These are phyloP conservation scores for Nycteola revayana DNA, from an alignment of 2,888 invertebrate genomes.

Conservation along the genomic window DNA sequence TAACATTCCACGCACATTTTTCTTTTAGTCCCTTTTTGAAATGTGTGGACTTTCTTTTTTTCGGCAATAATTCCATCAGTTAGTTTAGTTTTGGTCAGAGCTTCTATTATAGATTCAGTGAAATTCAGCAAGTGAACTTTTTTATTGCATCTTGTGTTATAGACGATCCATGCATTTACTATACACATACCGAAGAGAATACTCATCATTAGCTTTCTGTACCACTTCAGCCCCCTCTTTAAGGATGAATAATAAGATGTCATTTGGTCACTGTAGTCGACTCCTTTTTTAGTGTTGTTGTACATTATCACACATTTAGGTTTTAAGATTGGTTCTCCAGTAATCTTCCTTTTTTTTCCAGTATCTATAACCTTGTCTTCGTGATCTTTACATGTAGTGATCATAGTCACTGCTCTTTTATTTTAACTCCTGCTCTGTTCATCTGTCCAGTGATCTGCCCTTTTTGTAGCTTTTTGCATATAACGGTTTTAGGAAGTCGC, in stretches of 20 bases:
- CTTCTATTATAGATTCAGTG: background rate
- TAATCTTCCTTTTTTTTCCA: constrained; percentile 7
- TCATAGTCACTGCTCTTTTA: constrained; percentile 12
- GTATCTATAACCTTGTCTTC: constrained; percentile 9
- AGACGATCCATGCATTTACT: constrained; percentile 16
- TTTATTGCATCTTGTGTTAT: constrained; percentile 3
- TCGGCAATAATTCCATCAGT: too few species aligned
- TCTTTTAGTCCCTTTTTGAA: too few species aligned
- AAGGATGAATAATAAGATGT: constrained; percentile 20
- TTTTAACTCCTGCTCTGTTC: constrained; percentile 27
- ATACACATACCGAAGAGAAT: constrained; percentile 14
- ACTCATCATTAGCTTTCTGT: constrained; percentile 13
- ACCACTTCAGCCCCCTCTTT: constrained; percentile 16
- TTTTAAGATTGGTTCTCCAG: constrained; percentile 11
- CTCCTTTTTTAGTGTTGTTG: constrained; percentile 21
- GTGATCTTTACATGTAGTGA: constrained; percentile 12
- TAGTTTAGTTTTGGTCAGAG: too few species aligned
- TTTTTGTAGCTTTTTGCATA: constrained; percentile 26
- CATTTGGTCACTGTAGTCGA: constrained; percentile 25
- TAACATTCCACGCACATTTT: too few species aligned
- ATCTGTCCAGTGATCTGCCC: constrained; percentile 26
- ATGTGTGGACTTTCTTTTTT: too few species aligned
- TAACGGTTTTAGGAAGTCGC: constrained; percentile 23
- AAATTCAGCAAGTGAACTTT: background rate
- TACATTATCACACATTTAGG: constrained; percentile 18